Evolutionary conservation across 2,888 invertebrate genomes (phyloP), one percentile per base, ranked within the genome.

Genomic region (Thymelicus sylvestris): DNA sequence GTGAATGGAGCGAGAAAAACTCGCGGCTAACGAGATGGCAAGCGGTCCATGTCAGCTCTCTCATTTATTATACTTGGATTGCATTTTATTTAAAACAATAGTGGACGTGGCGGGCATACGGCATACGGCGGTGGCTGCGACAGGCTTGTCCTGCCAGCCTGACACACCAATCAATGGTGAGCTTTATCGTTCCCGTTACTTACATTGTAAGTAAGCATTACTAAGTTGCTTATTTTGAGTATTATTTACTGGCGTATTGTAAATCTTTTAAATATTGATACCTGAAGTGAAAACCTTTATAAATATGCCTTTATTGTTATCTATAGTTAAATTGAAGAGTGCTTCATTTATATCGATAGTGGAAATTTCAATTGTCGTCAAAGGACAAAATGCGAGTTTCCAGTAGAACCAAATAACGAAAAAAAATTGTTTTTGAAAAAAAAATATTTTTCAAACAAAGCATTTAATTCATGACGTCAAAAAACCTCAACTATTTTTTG

Each of bases 41-140:
- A 79, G 76, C 70, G 77, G 75, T 76, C 75, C 74, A 74, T 77
- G 77, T 81, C 76, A 79, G 78, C 74, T 79, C 71, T 78, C 80
- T 82, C 82, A 83, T 84, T 84, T 83, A 73, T 74, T 75, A 76
- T 72, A 73, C 64, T 66, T 64, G 69, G 72, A 74, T 74, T 77
- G 78, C 77, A 79, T 79, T 86, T 86, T 86, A 85, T 87, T 85
- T 86, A 84, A 87, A 87, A 89, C 87, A 89, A 89, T 88, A 83
- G 88, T 78, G 83, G 78, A 89, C 88, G 88, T 87, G 88, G 80
- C 74, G 79, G 70, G 88, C 83, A 88, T 87, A 80, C 80, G 39
- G 39, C 24, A 88, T 87, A 57, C 64, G 78, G 74, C 74, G 75
- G 77, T 68, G 76, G 73, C 75, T 72, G 80, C 78, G 79, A 83